A percentile compares a stretch with the other conserved stretches of the same genome.
Conservation (phyloP, 2,888 invertebrate species). For the Rhagium mordax region DNA sequence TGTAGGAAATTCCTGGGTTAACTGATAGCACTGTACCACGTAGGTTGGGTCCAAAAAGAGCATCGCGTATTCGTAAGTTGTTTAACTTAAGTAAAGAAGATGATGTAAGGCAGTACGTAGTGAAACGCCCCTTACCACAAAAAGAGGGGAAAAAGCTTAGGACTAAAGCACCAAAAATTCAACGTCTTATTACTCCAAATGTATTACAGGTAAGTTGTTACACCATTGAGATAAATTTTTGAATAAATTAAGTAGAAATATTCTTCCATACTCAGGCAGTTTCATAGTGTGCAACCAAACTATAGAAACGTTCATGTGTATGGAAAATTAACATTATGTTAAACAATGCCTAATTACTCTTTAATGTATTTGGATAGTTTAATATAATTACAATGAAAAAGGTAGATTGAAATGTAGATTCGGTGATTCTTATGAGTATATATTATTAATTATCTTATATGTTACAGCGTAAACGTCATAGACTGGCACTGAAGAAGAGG, state of each 20-base stretch:
- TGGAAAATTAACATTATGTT: conserved; percentile 25
- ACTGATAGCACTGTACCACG: conserved; percentile 95
- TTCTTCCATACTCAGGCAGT: conserved; percentile 28
- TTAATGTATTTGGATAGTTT: conserved; percentile 11
- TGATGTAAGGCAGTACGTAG: conserved; percentile 96
- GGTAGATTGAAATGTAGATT: not conserved
- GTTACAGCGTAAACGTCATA: conserved; percentile 84
- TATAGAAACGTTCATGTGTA: conserved; percentile 29
- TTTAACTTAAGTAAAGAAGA: conserved; percentile 97
- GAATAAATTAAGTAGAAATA: not conserved
- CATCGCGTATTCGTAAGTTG: conserved; percentile 95
- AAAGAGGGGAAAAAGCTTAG: conserved; percentile 81
- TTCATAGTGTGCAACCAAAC: conserved; percentile 14
- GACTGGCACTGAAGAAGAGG: conserved; percentile 88
- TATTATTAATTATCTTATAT: not conserved
- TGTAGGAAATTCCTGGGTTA: conserved; percentile 87
- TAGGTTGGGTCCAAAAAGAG: conserved; percentile 96
- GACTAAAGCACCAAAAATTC: conserved; percentile 93
- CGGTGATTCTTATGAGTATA: not conserved
- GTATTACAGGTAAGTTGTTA: conserved; percentile 74
- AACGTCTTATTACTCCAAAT: conserved; percentile 92
- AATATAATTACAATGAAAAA: conserved; percentile 1
- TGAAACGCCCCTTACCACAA: conserved; percentile 91
- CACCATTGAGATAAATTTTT: not conserved
- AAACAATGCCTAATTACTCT: not conserved